These are phyloP conservation scores for Xestobium rufovillosum DNA, from an alignment of 2,888 invertebrate species.

Conservation along the genomic window DNA sequence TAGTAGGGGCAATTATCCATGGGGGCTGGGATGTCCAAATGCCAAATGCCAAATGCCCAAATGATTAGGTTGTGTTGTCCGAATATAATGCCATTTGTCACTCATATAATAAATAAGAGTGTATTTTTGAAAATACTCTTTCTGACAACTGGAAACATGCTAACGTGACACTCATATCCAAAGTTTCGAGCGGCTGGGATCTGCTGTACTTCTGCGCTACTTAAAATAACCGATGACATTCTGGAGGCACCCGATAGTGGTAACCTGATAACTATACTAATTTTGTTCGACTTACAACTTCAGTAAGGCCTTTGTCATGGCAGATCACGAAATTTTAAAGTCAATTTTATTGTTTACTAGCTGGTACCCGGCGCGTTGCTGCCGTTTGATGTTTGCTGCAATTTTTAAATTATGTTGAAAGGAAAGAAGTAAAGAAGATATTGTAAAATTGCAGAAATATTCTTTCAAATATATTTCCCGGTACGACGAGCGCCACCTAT, in stretches of 20 bases:
- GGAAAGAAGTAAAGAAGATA: no score
- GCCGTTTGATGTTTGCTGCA: no score
- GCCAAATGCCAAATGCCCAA: background rate
- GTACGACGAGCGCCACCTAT: no score
- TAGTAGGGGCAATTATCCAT: no score
- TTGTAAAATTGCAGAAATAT: no score
- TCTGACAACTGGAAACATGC: background rate
- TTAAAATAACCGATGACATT: background rate
- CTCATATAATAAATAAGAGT: background rate
- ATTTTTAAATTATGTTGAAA: no score
- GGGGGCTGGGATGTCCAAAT: background rate
- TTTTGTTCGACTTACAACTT: no score
- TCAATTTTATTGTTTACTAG: no score
- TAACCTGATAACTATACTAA: background rate
- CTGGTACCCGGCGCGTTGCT: no score
- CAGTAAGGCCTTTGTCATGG: constrained; percentile 3
- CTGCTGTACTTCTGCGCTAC: background rate
- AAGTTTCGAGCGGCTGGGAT: background rate
- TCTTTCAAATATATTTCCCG: no score
- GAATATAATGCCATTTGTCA: background rate
- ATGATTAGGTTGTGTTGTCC: constrained; percentile 2
- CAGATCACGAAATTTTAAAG: no score
- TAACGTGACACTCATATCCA: background rate
- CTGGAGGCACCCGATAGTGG: background rate
- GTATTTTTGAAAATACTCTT: background rate